Percentiles rank a stretch among this genome's conserved stretches.
These are phyloP conservation scores for Halcyon malimbica DNA, from an alignment of 2,113 vertebrate species.

Conservation along the genomic window DNA sequence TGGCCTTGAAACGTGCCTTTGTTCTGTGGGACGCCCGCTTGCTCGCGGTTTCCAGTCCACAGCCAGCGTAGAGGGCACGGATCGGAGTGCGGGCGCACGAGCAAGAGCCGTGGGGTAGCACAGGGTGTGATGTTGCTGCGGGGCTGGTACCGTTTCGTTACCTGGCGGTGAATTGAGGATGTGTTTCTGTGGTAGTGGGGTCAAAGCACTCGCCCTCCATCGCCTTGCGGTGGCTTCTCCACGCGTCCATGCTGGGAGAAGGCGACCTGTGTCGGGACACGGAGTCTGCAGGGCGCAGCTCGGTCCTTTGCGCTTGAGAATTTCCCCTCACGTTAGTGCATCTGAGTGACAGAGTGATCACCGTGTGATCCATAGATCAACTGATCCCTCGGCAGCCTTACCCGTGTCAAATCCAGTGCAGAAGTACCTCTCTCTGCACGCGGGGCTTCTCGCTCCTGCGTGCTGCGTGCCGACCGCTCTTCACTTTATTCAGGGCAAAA, in stretches of 20 bases:
- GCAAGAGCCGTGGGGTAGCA: fast-evolving
- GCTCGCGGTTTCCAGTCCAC: fast-evolving
- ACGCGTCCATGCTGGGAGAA: neutral
- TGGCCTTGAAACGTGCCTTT: fast-evolving
- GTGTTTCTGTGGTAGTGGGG: fast-evolving
- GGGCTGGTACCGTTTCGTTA: neutral
- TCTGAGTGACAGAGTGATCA: neutral
- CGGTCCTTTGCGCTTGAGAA: fast-evolving
- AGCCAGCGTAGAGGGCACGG: fast-evolving
- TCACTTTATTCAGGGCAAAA: neutral
- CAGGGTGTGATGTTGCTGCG: neutral
- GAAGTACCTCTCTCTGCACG: fast-evolving
- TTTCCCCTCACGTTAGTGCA: neutral
- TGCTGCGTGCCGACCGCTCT: neutral
- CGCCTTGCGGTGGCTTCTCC: neutral
- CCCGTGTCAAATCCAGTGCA: neutral
- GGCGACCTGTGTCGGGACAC: fast-evolving
- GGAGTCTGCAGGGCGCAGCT: neutral
- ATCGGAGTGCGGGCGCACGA: fast-evolving
- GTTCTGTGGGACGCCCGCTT: neutral
- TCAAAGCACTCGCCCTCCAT: neutral
- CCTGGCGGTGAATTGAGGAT: neutral
- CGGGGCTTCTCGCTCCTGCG: fast-evolving
- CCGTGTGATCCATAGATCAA: too few species aligned
- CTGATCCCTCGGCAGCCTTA: neutral